phyloP scores from a whole-genome alignment of 2,797 vertebrate species.

The Macrochelys suwanniensis region DNA sequence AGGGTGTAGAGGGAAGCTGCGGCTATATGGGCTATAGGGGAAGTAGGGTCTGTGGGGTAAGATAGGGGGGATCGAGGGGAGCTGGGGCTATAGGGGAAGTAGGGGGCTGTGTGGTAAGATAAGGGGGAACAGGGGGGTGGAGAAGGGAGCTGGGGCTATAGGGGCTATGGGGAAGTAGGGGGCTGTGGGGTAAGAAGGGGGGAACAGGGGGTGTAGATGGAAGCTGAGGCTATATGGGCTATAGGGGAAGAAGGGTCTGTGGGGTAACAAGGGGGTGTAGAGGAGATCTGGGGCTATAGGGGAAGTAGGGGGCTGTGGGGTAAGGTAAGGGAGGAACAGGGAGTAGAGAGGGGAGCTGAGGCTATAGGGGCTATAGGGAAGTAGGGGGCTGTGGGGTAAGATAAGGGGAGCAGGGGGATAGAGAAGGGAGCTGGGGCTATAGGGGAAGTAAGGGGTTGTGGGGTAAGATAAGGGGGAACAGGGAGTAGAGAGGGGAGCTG shows the following conservation, averaged over 20 bases:
- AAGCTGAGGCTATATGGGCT: too few relatives aligned
- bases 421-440: background rate
- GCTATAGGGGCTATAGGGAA: background rate
- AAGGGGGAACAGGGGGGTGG: background rate
- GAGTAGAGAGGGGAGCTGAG: background rate
- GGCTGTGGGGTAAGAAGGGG: background rate
- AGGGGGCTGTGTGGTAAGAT: too few relatives aligned
- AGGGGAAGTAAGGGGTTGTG: too few relatives aligned
- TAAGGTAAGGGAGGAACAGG: background rate
- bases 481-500: background rate
- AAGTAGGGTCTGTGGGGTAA: background rate
- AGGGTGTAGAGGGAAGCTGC: background rate
- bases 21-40: background rate
- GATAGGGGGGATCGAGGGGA: background rate
- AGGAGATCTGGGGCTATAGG: background rate
- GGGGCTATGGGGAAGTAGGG: background rate
- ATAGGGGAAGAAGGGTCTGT: background rate
- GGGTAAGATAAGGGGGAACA: too few relatives aligned
- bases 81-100: background rate
- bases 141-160: background rate
- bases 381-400: accelerated
- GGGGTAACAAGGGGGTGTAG: background rate
- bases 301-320: background rate
- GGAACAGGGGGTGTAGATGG: background rate
- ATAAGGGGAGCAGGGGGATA: too few relatives aligned